Evolutionary conservation across 2,113 vertebrate genomes (phyloP), one percentile per base, ranked within the genome.

Genomic region (human): DNA sequence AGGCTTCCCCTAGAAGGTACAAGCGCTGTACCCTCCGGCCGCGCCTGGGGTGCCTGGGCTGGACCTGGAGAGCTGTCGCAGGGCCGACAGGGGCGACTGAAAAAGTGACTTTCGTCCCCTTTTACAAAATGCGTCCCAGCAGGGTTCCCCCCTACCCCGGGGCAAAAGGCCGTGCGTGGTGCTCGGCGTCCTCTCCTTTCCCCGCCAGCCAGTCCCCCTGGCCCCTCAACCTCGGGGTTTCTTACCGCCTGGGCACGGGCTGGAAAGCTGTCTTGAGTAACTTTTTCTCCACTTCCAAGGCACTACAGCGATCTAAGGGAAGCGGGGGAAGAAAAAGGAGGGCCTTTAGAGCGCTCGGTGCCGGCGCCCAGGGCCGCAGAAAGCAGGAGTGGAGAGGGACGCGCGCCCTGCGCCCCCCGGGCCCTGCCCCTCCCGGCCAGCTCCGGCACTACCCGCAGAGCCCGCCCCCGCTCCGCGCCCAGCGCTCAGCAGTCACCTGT

Each of bases 261-360:
- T 99, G 99, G 98, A 99, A 99, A 99, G 99, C 99, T 99, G 99
- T 99, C 99, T 99, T 99, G 98, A 99, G 98, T 98, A 99, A 99
- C 99, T 99, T 99, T 99, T 99, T 99, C 98, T 99, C 99, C 99
- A 99, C 99, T 99, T 99, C 99, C 99, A 99, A 99, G 99, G 99
- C 99, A 99, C 99, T 99, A 99, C 98, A 99, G 99, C 99, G 99
- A 98, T 99, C 99, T 99, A 98, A 98, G 99, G 99, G 96, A 64
- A 83, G 92, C 70, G 32, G 96, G 98, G 98, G 98, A 98, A 81
- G 52, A 59, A 57, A 57, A 72, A 96, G 50, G 72, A 55, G 59
- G 72, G 96, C 97, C 95, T 98, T 98, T 97, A 98, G 93, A 68
- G 55, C 2, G 55, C 78, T 48, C 13, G 1, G 2, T 35, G 32